These are phyloP conservation scores for Pogonus chalceus DNA, from an alignment of 1,140 invertebrate species.

Conservation along the genomic window DNA sequence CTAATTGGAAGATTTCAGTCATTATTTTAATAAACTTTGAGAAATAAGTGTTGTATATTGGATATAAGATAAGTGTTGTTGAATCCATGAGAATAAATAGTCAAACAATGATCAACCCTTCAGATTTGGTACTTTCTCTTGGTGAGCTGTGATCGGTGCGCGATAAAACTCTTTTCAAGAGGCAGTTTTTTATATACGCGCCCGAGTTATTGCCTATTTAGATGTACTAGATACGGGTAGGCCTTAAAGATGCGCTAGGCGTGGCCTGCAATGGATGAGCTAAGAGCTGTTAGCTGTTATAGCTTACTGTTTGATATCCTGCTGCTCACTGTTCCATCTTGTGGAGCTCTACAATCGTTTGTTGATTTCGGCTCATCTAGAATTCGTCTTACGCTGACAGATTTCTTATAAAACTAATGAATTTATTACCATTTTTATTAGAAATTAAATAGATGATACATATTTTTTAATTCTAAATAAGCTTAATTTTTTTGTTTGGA, in stretches of 20 bases:
- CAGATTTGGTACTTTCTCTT: neutral
- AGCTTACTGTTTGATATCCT: neutral
- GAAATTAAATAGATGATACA: neutral
- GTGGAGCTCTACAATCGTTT: too few relatives aligned
- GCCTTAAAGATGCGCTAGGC: neutral
- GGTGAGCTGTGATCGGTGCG: neutral
- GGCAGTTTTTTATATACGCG: constrained; percentile 1
- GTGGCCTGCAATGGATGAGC: neutral
- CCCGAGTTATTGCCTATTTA: constrained; percentile 5
- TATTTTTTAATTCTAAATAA: neutral
- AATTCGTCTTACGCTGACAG: too few relatives aligned
- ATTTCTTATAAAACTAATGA: neutral
- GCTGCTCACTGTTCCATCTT: neutral
- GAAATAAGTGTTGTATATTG: too few relatives aligned
- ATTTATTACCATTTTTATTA: constrained; percentile 3
- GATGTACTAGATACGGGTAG: constrained; percentile 5
- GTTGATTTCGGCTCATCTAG: too few relatives aligned
- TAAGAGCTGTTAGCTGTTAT: neutral
- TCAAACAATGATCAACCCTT: neutral
- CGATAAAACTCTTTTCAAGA: constrained; percentile 6
- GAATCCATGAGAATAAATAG: too few relatives aligned
- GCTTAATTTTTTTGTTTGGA: neutral
- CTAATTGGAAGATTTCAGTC: too few relatives aligned
- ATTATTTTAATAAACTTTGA: too few relatives aligned
- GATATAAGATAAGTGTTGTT: too few relatives aligned